Base-by-base conservation (phyloP, 2,113 vertebrate species). In the Micromys minutus region DNA sequence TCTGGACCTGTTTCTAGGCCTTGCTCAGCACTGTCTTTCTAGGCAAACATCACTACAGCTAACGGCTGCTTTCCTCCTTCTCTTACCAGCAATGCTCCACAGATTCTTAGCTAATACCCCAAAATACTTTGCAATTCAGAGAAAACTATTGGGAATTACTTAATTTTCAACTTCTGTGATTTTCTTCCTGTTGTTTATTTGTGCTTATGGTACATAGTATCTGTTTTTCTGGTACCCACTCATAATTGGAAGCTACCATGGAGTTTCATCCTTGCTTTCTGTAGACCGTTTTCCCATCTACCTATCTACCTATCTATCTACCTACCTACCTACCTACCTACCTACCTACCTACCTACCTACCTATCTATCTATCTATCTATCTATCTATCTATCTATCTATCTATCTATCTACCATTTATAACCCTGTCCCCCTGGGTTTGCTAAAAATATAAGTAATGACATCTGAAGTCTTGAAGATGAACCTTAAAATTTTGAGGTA, bases 391-490 rank as follows among this genome's bases (percentile, higher is more conserved):
- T n/a, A n/a, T n/a, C n/a, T n/a, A n/a, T n/a, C n/a, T n/a, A n/a
- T n/a, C n/a, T n/a, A n/a, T n/a, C n/a, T n/a, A n/a, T n/a, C 89
- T 77, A 83, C 22, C n/a, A 39, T 74, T 93, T 90, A 45, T 10
- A 36, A 16, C 29, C 5, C 71, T 9, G 42, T 65, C 76, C 22
- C 22, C 71, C 55, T 45, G 26, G 26, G 75, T 93, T 91, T 94
- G 42, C 90, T 87, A 85, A 24, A 36, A 94, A 69, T 90, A 22
- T 76, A 90, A 36, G 36, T 72, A 87, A 31, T 83, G 55, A 79
- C 61, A 93, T 80, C 93, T 95, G 94, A 95, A 93, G 63, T 90
- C 31, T 24, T 11, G 15, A 86, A 31, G 21, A 71, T 92, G 47
- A 95, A 92, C 11, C 3, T 85, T 95, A 36, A 88, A 57, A 59